These are phyloP conservation scores for Saccostrea echinata DNA, from an alignment of 1,140 invertebrate species.

Conservation along the genomic window DNA sequence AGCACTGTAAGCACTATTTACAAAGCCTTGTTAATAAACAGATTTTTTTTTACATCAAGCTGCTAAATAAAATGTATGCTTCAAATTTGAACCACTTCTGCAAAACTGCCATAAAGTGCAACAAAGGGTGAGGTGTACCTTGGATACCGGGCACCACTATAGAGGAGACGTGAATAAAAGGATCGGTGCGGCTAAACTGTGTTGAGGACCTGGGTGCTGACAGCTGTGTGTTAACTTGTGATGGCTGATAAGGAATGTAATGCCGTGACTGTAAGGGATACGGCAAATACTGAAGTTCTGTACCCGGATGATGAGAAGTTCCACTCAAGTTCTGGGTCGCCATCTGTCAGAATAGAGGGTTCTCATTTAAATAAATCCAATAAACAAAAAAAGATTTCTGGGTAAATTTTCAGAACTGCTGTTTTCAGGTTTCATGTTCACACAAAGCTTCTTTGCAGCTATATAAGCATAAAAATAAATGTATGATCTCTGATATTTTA, in stretches of 20 bases:
- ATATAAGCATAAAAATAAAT: too few species aligned
- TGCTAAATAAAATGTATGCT: too few species aligned
- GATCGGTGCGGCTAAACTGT: slow-evolving; percentile 85
- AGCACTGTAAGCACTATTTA: too few species aligned
- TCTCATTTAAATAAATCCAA: background rate
- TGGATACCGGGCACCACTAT: slow-evolving; percentile 82
- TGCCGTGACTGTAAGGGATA: slow-evolving; percentile 90
- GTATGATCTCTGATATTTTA: too few species aligned
- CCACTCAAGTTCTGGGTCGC: slow-evolving; percentile 69
- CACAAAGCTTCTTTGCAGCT: too few species aligned
- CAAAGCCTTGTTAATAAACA: too few species aligned
- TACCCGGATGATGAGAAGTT: slow-evolving; percentile 63
- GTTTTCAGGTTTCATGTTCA: background rate
- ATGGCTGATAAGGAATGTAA: slow-evolving; percentile 77
- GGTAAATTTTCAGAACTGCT: background rate
- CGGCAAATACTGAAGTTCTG: slow-evolving; percentile 81
- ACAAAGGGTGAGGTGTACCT: slow-evolving; percentile 59
- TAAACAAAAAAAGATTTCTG: background rate
- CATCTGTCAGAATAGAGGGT: slow-evolving; percentile 63
- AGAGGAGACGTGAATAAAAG: slow-evolving; percentile 88
- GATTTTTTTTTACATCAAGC: too few species aligned
- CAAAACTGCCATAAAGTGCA: background rate
- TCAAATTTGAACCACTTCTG: too few species aligned
- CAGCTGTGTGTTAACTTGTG: slow-evolving; percentile 72
- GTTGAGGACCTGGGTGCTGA: slow-evolving; percentile 72